Evolutionary conservation across 2,888 invertebrate species (phyloP).

Genomic region (Nudaria mundana): DNA sequence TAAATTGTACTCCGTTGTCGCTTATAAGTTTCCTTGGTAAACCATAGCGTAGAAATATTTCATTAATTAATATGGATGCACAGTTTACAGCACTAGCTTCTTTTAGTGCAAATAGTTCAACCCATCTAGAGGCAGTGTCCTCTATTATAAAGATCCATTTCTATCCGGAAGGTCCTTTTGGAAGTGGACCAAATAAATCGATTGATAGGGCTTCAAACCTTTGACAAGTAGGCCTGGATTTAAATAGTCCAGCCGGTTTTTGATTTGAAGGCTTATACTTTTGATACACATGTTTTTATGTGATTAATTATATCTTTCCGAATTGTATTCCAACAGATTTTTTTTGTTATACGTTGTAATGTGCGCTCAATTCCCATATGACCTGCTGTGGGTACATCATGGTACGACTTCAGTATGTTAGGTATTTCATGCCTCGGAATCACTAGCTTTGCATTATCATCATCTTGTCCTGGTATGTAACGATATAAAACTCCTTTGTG

Average conservation of each 20-base stretch:
- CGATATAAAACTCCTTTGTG: neutral
- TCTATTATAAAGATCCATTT: constrained; percentile 6
- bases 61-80: neutral
- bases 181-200: constrained; percentile 33
- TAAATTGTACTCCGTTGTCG: constrained; percentile 47
- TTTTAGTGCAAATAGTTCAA: constrained; percentile 22
- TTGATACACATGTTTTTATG: constrained; percentile 36
- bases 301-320: constrained; percentile 14
- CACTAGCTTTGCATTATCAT: neutral
- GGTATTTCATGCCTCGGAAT: neutral
- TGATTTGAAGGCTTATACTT: constrained; percentile 38
- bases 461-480: neutral
- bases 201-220: constrained; percentile 40
- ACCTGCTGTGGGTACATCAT: neutral
- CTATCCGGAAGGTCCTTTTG: neutral
- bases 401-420: neutral
- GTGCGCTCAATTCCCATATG: no score
- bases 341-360: no score
- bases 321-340: neutral
- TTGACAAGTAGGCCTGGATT: constrained; percentile 22
- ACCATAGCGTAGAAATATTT: neutral
- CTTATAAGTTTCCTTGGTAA: constrained; percentile 30
- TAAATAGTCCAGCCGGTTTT: constrained; percentile 42
- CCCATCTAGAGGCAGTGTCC: constrained; percentile 22
- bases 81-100: neutral